Conservation (phyloP, 2,888 invertebrate species). For the Isotomurus palustris region DNA sequence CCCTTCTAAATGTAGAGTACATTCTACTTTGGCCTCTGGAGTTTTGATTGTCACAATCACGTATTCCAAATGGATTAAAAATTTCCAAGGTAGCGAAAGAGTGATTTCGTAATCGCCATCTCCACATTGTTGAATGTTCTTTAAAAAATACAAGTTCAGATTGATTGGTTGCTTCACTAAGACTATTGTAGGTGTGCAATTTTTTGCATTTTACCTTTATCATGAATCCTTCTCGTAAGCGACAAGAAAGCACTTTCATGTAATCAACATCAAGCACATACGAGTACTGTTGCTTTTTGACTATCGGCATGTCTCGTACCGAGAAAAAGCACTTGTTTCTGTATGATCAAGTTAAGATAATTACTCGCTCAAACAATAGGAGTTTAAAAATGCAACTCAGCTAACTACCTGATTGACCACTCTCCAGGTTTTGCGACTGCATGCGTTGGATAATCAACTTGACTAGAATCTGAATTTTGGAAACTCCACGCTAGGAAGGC, state of each 20-base stretch:
- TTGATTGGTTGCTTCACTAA: too few relatives aligned
- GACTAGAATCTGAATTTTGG: constrained; percentile 51
- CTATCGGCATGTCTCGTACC: constrained; percentile 57
- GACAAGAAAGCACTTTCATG: constrained; percentile 63
- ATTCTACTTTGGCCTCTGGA: constrained; percentile 51
- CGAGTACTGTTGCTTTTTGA: constrained; percentile 63
- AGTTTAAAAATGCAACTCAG: neutral
- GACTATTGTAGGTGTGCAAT: too few relatives aligned
- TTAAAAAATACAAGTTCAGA: constrained; percentile 7
- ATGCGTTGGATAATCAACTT: constrained; percentile 44
- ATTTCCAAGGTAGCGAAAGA: constrained; percentile 67
- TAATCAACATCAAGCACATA: constrained; percentile 57
- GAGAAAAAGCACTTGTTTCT: constrained; percentile 59
- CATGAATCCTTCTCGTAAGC: constrained; percentile 71
- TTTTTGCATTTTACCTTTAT: constrained; percentile 61
- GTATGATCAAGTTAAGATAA: too few relatives aligned
- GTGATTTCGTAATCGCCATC: constrained; percentile 60
- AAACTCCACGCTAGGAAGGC: constrained; percentile 61
- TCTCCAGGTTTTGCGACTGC: constrained; percentile 44
- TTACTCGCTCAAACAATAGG: too few relatives aligned
- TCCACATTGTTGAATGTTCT: constrained; percentile 10
- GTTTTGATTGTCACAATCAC: constrained; percentile 52
- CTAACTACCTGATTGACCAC: constrained; percentile 48
- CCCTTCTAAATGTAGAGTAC: constrained; percentile 53
- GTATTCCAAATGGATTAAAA: constrained; percentile 66